Base-by-base conservation (phyloP, 1,140 invertebrate species). In the Scaptomyza pallida region DNA sequence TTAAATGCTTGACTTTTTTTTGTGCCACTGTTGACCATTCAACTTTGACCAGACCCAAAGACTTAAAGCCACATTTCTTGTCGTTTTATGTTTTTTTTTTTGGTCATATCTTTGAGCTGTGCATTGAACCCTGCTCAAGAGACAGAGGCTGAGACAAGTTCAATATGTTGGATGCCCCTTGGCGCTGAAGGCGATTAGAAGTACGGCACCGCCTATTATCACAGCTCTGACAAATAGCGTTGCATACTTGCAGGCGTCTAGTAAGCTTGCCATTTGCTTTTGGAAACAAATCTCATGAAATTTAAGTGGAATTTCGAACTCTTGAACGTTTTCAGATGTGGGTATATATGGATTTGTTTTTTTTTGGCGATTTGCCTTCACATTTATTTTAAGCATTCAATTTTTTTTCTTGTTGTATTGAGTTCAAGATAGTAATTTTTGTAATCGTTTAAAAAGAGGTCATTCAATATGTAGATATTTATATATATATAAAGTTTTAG, bases 141-240 rank as follows among this genome's bases (percentile, higher is more conserved):
- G 37, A 75, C 52, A 64, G 56, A 76, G 71, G 76, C 59, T 76
- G 30, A 75, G 73, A 64, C 57, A 70, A 71, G 76, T 64, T 76
- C 57, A 77, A 76, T 76, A 76, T 76, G 74, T 71, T 71, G 21
- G 55, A 54, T 47, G 73, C 57, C 50, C 16, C 30, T 30, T 47
- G 65, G 65, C 65, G 17, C 30, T 62, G 30, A 47, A 47, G 33
- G 44, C 51, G 33, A 63, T 70, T 64, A 70, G 44, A 64, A 43
- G 37, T 33, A 44, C 35, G 33, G 4, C 26, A 52, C 41, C 30
- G 41, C 48, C 57, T 30, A 48, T 8, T 45, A 35, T 10, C 45
- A 35, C 12, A 37, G 30, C 13, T 6, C 48, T 52, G 62, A 65
- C 54, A 65, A 50, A 59, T 16, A 15, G 19, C 35, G 21, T 48